phyloP scores from a whole-genome alignment of 2,797 vertebrate species.

The Sphenopsis melanotis region DNA sequence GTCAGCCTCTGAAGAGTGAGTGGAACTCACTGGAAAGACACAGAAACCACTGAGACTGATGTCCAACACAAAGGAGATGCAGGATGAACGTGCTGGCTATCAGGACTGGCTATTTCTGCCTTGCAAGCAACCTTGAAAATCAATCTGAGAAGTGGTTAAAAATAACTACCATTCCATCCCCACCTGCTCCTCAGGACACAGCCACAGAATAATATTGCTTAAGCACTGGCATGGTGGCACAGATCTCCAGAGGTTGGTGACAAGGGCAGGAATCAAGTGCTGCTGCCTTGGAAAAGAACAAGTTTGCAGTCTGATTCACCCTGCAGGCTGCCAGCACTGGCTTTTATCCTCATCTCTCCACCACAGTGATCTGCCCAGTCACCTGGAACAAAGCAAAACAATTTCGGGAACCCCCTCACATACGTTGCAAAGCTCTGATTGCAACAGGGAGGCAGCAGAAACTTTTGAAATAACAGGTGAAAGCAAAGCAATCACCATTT shows the following conservation, averaged over 20 bases:
- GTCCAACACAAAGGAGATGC: fast-evolving
- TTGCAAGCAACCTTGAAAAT: not conserved
- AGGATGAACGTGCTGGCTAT: not conserved
- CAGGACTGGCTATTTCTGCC: not conserved
- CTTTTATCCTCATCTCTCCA: not conserved
- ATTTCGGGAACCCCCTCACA: fast-evolving
- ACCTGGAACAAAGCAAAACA: not conserved
- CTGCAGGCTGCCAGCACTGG: not conserved
- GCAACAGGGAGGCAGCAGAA: not conserved
- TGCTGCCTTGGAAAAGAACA: not conserved
- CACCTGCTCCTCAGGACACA: not conserved
- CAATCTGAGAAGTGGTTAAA: not conserved
- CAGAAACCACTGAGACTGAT: not conserved
- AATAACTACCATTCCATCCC: not conserved
- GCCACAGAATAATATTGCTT: not conserved
- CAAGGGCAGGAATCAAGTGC: not conserved
- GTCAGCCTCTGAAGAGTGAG: not conserved
- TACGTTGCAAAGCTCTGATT: not conserved
- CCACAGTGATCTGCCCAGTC: not conserved
- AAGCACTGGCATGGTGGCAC: not conserved
- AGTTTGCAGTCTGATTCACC: not conserved
- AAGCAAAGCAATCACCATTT: not conserved
- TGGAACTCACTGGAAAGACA: not conserved
- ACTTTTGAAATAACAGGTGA: not conserved
- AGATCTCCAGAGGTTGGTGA: not conserved